Conservation (phyloP, 2,797 vertebrate species). For the Phaenicophaeus curvirostris region DNA sequence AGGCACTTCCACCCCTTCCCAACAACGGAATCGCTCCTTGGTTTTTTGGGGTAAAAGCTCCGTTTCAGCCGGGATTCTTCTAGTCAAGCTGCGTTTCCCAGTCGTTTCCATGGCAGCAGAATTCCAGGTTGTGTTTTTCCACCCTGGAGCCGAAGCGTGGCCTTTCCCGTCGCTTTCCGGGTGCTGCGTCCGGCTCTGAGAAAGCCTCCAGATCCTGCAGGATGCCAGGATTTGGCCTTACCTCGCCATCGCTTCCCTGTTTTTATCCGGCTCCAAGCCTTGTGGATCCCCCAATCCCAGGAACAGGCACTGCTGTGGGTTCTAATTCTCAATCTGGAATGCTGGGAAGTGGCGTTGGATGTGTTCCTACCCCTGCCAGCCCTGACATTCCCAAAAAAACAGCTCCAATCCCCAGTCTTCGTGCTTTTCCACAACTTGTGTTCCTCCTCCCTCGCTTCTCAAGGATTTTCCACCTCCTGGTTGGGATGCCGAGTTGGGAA, state of each 20-base stretch:
- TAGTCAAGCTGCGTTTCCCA: neutral
- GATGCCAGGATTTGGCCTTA: fast-evolving
- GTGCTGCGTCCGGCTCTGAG: neutral
- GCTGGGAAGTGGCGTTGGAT: too few species aligned
- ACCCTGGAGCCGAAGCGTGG: too few species aligned
- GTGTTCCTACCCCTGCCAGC: too few species aligned
- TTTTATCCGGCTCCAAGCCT: neutral
- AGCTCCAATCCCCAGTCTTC: too few species aligned
- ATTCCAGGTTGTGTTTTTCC: neutral
- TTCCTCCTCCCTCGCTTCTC: too few species aligned
- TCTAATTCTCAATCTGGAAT: neutral
- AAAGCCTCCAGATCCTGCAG: neutral
- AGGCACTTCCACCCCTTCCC: neutral
- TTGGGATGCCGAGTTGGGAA: too few species aligned
- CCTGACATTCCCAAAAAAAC: too few species aligned
- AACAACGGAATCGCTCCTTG: neutral
- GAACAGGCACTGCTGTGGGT: fast-evolving
- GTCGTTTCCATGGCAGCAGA: fast-evolving
- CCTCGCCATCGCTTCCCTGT: fast-evolving
- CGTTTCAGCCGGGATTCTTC: neutral
- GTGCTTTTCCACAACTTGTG: too few species aligned
- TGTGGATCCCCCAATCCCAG: neutral
- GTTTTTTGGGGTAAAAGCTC: neutral
- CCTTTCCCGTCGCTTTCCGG: too few species aligned
- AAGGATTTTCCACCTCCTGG: too few species aligned